phyloP scores from a whole-genome alignment of 2,113 vertebrate species.

The Misgurnus anguillicaudatus region DNA sequence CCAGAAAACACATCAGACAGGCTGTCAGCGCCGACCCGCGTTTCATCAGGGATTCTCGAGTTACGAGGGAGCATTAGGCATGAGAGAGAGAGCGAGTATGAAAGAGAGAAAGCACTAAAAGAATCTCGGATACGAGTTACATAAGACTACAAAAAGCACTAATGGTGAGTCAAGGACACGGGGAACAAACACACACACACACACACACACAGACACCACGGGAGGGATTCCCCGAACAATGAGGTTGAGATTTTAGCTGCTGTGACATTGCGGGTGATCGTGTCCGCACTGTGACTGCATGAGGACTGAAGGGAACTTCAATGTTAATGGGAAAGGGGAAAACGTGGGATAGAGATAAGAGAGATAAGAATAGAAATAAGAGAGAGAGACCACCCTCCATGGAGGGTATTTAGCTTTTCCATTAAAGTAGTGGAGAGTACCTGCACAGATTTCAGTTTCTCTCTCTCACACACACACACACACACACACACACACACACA shows the following conservation, averaged over 20 bases:
- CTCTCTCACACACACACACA: slow-evolving; percentile 3
- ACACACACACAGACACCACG: slow-evolving; percentile 2
- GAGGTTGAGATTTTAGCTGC: slow-evolving; percentile 15
- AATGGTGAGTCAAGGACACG: slow-evolving; percentile 21
- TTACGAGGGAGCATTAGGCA: slow-evolving; percentile 14
- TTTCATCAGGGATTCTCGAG: slow-evolving; percentile 36
- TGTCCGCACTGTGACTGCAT: slow-evolving; percentile 16
- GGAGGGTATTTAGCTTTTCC: too few species aligned
- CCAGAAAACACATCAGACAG: neutral
- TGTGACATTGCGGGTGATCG: neutral
- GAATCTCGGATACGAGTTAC: slow-evolving; percentile 5
- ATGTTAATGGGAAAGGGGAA: slow-evolving; percentile 1
- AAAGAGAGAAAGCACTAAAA: slow-evolving; percentile 11
- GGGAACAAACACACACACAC: neutral
- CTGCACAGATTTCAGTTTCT: neutral
- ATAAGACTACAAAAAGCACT: slow-evolving; percentile 26
- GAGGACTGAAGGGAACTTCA: neutral
- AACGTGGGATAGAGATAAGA: slow-evolving; percentile 1
- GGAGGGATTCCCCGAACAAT: slow-evolving; percentile 39
- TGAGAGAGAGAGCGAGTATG: neutral
- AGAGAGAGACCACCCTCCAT: neutral
- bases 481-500: neutral
- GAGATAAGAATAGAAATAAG: neutral
- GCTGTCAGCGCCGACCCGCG: slow-evolving; percentile 14
- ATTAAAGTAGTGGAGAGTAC: too few species aligned